These are phyloP conservation scores for Trididemnum miniatum DNA, from an alignment of 23 tunicate genomes.

Conservation along the genomic window DNA sequence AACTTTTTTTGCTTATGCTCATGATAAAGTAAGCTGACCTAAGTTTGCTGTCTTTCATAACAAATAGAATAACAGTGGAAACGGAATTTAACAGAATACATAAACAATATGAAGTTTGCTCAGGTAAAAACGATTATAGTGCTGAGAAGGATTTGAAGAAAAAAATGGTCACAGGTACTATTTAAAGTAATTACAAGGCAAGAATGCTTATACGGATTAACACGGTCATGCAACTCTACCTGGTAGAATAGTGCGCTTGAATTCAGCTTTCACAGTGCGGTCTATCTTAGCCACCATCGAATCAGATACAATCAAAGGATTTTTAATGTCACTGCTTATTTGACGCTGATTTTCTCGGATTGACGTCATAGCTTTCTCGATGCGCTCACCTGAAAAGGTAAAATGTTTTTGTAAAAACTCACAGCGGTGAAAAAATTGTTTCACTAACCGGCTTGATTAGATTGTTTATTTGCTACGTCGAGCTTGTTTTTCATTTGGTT, in stretches of 20 bases:
- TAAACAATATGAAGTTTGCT: too few relatives aligned
- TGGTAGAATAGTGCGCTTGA: conserved; percentile 68
- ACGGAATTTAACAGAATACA: too few relatives aligned
- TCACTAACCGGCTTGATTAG: conserved; percentile 60
- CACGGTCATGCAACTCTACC: too few relatives aligned
- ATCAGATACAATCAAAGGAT: conserved; percentile 39
- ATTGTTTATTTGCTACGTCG: conserved; percentile 41
- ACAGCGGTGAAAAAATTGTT: background rate
- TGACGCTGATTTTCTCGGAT: conserved; percentile 47
- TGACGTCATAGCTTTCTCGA: conserved; percentile 55
- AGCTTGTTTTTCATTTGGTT: conserved; percentile 39
- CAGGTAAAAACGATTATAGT: too few relatives aligned
- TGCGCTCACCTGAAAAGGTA: conserved; percentile 37
- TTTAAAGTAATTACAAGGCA: too few relatives aligned
- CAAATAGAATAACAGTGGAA: too few relatives aligned
- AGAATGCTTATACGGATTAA: too few relatives aligned
- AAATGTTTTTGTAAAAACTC: background rate
- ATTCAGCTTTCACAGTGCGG: conserved; percentile 47
- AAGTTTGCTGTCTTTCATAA: too few relatives aligned
- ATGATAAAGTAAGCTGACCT: too few relatives aligned
- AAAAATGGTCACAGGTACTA: too few relatives aligned
- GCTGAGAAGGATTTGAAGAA: too few relatives aligned
- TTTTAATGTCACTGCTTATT: conserved; percentile 45
- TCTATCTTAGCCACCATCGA: conserved; percentile 45
- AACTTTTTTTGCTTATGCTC: too few relatives aligned